Conservation (phyloP, 2,113 vertebrate genomes). For the cat (Felis catus) region F.catus_Fca126_mat1.0 CM031412.1:226460001-226460500, state of each 20-base stretch:
- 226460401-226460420: not conserved
- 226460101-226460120: not conserved
- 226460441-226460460: not conserved
- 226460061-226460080: not conserved
- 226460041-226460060: not conserved
- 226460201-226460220: too few species aligned
- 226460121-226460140: not conserved
- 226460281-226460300: not conserved
- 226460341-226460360: not conserved
- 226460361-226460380: not conserved
- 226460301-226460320: not conserved
- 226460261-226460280: not conserved
- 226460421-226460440: not conserved
- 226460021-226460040: too few species aligned
- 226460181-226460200: not conserved
- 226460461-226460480: not conserved
- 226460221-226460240: not conserved
- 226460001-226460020: not conserved
- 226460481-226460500: not conserved
- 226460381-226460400: not conserved
- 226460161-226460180: not conserved
- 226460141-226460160: not conserved
- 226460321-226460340: too few species aligned
- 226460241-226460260: accelerated
- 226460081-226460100: not conserved